phyloP scores from a whole-genome alignment of 2,113 vertebrate genomes.

The Corydoras sp. region DNA sequence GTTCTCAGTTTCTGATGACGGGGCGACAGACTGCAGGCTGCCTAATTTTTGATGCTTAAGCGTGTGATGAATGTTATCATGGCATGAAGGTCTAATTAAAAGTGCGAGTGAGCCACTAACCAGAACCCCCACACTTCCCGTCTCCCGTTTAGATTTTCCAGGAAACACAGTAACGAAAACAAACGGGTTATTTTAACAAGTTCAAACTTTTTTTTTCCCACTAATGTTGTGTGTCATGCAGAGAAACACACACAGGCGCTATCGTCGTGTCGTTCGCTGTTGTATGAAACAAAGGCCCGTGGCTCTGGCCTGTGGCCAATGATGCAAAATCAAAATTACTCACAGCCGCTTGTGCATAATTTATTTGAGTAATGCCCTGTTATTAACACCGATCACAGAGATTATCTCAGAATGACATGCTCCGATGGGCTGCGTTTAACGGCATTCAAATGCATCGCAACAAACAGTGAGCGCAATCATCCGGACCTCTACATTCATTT shows the following conservation, averaged over 20 bases:
- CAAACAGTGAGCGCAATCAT: neutral
- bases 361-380: slow-evolving; percentile 21
- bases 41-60: neutral
- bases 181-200: slow-evolving; percentile 40
- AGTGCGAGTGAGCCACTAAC: neutral
- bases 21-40: neutral
- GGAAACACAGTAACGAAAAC: neutral
- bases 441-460: neutral
- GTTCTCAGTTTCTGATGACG: neutral
- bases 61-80: neutral
- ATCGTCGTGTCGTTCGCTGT: neutral
- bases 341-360: slow-evolving; percentile 8
- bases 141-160: neutral
- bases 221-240: neutral
- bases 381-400: neutral
- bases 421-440: neutral
- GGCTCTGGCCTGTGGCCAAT: neutral
- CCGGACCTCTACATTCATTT: neutral
- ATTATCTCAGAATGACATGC: slow-evolving; percentile 3
- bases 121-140: neutral
- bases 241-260: neutral
- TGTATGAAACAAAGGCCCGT: slow-evolving; percentile 8
- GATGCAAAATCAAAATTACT: neutral
- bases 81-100: slow-evolving; percentile 3
- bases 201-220: slow-evolving; percentile 40